Conservation (phyloP, 2,797 vertebrate genomes). For the Xiphophorus birchmanni region DNA sequence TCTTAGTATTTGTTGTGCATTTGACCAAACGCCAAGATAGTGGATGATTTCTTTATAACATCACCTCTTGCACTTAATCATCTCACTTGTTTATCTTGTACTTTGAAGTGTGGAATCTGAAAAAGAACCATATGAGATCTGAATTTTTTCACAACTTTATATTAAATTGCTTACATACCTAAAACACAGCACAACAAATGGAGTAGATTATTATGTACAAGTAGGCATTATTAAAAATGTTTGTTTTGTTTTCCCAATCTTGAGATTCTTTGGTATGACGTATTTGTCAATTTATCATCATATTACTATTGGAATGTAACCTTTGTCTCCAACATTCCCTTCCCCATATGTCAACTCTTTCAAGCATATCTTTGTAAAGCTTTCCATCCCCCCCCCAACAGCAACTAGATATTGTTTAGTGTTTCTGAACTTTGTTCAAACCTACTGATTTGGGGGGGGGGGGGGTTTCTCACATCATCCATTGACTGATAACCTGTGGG, state of each 20-base stretch:
- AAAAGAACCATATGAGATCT: neutral
- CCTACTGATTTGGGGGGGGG: no score
- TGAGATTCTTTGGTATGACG: neutral
- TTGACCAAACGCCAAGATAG: neutral
- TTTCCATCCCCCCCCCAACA: neutral
- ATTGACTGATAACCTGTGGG: neutral
- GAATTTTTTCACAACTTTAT: neutral
- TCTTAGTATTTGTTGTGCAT: neutral
- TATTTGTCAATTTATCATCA: neutral
- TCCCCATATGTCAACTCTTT: neutral
- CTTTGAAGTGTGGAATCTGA: neutral
- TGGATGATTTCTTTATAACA: neutral
- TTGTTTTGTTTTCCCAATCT: neutral
- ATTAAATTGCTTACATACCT: neutral
- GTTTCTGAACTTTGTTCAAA: neutral
- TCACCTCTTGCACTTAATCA: neutral
- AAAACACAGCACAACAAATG: neutral
- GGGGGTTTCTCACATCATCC: neutral
- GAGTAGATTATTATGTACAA: no score
- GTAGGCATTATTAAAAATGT: no score
- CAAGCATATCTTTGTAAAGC: neutral
- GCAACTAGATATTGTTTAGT: slow-evolving; percentile 2
- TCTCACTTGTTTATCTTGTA: neutral
- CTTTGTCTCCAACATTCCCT: neutral
- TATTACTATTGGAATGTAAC: neutral